Evolutionary conservation across 1,140 invertebrate species (phyloP).

Genomic region (Diprion similis): DNA sequence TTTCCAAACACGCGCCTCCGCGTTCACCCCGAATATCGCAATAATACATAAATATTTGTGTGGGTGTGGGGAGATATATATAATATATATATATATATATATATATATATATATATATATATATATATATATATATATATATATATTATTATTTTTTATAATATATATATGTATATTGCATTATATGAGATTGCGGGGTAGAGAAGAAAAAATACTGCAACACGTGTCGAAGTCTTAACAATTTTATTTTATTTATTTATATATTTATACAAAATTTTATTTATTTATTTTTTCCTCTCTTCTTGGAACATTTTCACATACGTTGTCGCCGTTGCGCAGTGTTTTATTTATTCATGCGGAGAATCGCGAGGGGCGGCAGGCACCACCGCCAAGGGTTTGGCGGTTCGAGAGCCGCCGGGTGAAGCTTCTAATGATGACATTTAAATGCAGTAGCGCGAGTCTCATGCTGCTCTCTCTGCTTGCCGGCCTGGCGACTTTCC

Average conservation of each 20-base stretch:
- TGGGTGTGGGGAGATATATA: too few relatives aligned
- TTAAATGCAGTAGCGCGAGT: conserved; percentile 63
- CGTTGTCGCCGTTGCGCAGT: conserved; percentile 45
- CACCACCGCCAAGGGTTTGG: conserved; percentile 40
- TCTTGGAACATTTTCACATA: conserved; percentile 16
- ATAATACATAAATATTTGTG: too few relatives aligned
- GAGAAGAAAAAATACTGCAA: too few relatives aligned
- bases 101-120: too few relatives aligned
- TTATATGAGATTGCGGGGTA: too few relatives aligned
- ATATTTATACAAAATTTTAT: background rate
- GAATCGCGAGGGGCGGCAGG: conserved; percentile 36
- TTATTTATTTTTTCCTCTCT: background rate
- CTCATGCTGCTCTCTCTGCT: conserved; percentile 50
- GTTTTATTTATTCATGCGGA: conserved; percentile 58
- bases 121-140: too few relatives aligned
- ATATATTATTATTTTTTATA: too few relatives aligned
- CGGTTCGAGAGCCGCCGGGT: conserved; percentile 48
- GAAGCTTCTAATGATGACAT: conserved; percentile 62
- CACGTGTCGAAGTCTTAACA: too few relatives aligned
- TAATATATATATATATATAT: too few relatives aligned
- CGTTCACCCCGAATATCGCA: too few relatives aligned
- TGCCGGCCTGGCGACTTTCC: background rate
- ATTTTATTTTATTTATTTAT: background rate
- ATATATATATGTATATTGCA: too few relatives aligned
- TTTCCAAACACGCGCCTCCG: too few relatives aligned